Evolutionary conservation across 2,888 invertebrate genomes (phyloP).

Genomic region (Clostera curtula): DNA sequence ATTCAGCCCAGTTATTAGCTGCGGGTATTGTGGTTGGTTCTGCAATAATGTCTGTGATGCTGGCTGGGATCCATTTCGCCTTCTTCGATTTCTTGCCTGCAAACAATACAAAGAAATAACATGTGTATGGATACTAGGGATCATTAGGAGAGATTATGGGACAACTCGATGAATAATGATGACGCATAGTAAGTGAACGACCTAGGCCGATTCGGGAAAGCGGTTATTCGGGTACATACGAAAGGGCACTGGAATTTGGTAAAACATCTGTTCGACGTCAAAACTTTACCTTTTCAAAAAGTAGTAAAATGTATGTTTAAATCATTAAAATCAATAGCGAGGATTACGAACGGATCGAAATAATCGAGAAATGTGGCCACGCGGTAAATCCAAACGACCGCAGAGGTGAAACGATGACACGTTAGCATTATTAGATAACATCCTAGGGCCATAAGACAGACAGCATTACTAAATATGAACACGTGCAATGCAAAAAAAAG

Average conservation of each 20-base stretch:
- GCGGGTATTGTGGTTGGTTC: conserved; percentile 78
- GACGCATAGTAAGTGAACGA: conserved; percentile 66
- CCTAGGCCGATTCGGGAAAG: conserved; percentile 63
- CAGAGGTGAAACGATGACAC: conserved; percentile 71
- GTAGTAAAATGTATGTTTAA: conserved; percentile 16
- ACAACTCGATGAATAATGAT: conserved; percentile 50
- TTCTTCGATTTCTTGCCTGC: conserved; percentile 90
- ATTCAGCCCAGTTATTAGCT: conserved; percentile 85
- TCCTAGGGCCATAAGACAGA: conserved; percentile 21
- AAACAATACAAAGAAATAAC: conserved; percentile 19
- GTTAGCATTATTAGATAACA: conserved; percentile 67
- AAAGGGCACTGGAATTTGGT: conserved; percentile 27
- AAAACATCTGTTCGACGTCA: conserved; percentile 24
- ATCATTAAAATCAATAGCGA: conserved; percentile 19
- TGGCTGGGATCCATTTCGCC: conserved; percentile 87
- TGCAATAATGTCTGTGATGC: conserved; percentile 87
- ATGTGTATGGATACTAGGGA: conserved; percentile 16
- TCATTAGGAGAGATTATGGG: conserved; percentile 19
- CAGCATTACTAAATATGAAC: conserved; percentile 17
- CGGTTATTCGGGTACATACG: conserved; percentile 49
- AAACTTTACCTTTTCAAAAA: conserved; percentile 21
- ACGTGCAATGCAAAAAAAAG: conserved; percentile 25
- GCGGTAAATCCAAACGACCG: conserved; percentile 73
- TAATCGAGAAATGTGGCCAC: conserved; percentile 68
- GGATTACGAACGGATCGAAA: conserved; percentile 31